Conservation (phyloP, 2,888 invertebrate species). For the Lithosia quadra region DNA sequence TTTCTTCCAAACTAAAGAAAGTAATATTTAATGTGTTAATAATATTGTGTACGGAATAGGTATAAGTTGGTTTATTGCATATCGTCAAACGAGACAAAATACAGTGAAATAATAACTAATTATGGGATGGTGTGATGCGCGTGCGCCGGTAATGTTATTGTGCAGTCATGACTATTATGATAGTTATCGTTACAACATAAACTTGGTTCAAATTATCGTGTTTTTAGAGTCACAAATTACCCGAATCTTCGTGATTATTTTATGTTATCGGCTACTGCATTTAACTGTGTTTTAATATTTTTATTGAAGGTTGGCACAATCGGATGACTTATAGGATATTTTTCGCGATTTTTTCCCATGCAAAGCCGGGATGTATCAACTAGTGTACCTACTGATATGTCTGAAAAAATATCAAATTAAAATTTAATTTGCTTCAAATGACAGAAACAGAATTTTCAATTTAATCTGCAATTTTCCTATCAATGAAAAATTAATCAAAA, state of each 20-base stretch:
- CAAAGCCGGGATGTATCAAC: too few species aligned
- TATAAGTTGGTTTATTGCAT: conserved; percentile 2
- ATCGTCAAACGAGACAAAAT: conserved; percentile 7
- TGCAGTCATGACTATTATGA: not conserved
- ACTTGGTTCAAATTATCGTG: not conserved
- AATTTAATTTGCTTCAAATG: not conserved
- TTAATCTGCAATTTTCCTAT: conserved; percentile 27
- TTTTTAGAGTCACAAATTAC: not conserved
- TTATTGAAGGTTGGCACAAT: too few species aligned
- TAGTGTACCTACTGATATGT: not conserved
- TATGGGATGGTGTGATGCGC: conserved; percentile 8
- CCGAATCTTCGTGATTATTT: not conserved
- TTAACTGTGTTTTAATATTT: too few species aligned
- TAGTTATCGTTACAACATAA: not conserved
- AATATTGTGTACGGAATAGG: not conserved
- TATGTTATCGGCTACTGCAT: not conserved
- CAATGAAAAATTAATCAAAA: conserved; percentile 11
- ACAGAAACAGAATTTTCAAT: conserved; percentile 12
- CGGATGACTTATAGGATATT: too few species aligned
- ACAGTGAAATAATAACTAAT: conserved; percentile 9
- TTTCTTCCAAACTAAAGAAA: not conserved
- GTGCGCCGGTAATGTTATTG: conserved; percentile 5
- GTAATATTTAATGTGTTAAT: not conserved
- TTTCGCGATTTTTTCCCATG: too few species aligned
- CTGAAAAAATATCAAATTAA: too few species aligned